Evolutionary conservation across 2,113 vertebrate species (phyloP), one percentile per base, ranked within the genome.

Genomic region (Australoheros scitulus): DNA sequence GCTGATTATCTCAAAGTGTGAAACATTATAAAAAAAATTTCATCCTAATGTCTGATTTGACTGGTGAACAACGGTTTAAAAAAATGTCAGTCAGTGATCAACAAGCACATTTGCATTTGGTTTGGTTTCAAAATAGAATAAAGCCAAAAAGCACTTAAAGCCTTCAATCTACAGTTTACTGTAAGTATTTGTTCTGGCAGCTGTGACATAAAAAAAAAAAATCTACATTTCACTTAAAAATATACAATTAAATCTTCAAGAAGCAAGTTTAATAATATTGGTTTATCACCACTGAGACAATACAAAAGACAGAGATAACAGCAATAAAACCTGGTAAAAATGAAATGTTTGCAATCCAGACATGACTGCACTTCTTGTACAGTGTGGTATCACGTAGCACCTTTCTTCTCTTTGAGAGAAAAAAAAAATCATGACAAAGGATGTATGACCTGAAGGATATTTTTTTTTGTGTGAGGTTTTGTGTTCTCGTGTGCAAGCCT

Each of bases 171-270:
- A 56, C 70, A 20, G 60, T 92, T 91, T 84, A 86, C 82, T 92
- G 78, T 76, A 82, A 90, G 11, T 58, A 61, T 94, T 93, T 85
- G 79, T 76, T 92, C 93, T 77, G 89, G 90, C 89, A 94, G 91
- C 92, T 92, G 89, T 89, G 88, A 93, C 81, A 86, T 85, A 81
- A 50, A 2, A 89, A 88, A 26, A 86, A 92, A 79, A 90, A 87
- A 92, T 91, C 90, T 93, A 95, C 93, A 94, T 92, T 95, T 95
- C 93, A 95, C 90, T 95, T 96, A 94, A 96, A 96, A 96, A 96
- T 96, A 96, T 95, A 96, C 95, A 96, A 94, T 96, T 96, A 86
- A 92, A 94, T 93, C 95, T 94, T 92, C 87, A 90, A 94, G 88
- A 96, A 95, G 95, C 92, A 85, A 90, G 90, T 95, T 93, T 94